A percentile compares a stretch with the other conserved stretches of the same genome.
These are phyloP conservation scores for Trochalopteron elliotii DNA, from an alignment of 2,113 vertebrate genomes.

Conservation along the genomic window DNA sequence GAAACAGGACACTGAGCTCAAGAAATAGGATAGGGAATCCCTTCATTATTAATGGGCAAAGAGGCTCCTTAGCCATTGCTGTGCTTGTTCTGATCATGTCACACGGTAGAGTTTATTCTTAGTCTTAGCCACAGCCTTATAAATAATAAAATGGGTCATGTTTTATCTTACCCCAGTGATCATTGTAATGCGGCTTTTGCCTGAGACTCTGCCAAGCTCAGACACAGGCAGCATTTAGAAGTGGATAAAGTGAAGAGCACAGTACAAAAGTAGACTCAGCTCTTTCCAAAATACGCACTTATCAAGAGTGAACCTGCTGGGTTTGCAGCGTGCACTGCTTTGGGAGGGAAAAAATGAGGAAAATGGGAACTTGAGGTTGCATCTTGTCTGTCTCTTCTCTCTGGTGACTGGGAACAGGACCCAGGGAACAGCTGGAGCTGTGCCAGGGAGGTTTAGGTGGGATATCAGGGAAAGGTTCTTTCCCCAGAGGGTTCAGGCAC, in stretches of 20 bases:
- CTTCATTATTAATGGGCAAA: conserved; percentile 81
- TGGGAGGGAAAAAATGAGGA: not conserved
- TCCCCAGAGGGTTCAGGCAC: not conserved
- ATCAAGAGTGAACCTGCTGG: fast-evolving
- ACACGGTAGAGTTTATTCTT: conserved; percentile 58
- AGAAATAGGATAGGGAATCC: conserved; percentile 63
- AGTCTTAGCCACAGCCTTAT: conserved; percentile 64
- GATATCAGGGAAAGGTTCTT: fast-evolving
- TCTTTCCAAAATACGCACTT: fast-evolving
- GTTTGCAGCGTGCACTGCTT: not conserved
- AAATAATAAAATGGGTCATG: conserved; percentile 65
- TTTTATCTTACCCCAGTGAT: conserved; percentile 62
- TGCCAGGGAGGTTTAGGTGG: fast-evolving
- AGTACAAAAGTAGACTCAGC: not conserved
- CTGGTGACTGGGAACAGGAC: not conserved
- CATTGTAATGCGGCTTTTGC: conserved; percentile 42
- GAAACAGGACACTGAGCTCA: not conserved
- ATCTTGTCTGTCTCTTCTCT: not conserved
- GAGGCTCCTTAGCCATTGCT: conserved; percentile 17
- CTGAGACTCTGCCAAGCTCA: conserved; percentile 47
- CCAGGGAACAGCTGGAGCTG: fast-evolving
- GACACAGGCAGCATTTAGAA: conserved; percentile 22
- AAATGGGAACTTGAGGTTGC: not conserved
- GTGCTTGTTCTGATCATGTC: conserved; percentile 71
- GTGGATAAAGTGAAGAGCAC: not conserved